Evolutionary conservation across 2,888 invertebrate genomes (phyloP).

Genomic region (Mythimna loreyi): DNA sequence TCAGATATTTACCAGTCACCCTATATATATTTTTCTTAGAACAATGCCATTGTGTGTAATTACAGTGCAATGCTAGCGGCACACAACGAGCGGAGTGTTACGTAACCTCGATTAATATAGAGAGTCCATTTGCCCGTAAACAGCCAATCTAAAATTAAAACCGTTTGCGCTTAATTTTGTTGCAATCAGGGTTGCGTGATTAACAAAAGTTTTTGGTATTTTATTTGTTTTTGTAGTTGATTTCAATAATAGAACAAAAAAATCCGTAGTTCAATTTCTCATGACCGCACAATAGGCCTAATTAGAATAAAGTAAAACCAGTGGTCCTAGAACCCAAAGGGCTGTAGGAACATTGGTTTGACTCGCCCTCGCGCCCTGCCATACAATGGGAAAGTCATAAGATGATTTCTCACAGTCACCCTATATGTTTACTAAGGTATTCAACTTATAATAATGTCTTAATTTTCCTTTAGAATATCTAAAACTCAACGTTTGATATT

Average conservation of each 20-base stretch:
- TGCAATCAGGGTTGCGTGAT: slow-evolving; percentile 52
- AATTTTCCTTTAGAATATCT: background rate
- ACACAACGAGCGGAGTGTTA: slow-evolving; percentile 57
- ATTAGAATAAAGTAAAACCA: too few species aligned
- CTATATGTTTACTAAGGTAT: too few species aligned
- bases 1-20: too few species aligned
- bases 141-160: slow-evolving; percentile 77
- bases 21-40: slow-evolving; percentile 53
- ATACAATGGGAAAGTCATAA: too few species aligned
- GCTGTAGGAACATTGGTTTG: too few species aligned
- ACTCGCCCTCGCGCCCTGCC: too few species aligned
- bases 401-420: too few species aligned
- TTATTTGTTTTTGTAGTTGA: slow-evolving; percentile 4
- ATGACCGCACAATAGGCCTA: background rate
- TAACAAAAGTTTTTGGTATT: slow-evolving; percentile 7
- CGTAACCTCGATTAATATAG: slow-evolving; percentile 72
- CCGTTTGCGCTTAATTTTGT: slow-evolving; percentile 65
- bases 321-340: too few species aligned
- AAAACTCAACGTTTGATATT: background rate
- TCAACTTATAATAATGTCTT: background rate
- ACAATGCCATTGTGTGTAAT: slow-evolving; percentile 47
- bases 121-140: slow-evolving; percentile 66
- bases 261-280: background rate
- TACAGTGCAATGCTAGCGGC: slow-evolving; percentile 51
- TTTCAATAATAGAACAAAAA: too few species aligned